Evolutionary conservation across 2,113 vertebrate species (phyloP).

Genomic region (Phalacrocorax aristotelis): DNA sequence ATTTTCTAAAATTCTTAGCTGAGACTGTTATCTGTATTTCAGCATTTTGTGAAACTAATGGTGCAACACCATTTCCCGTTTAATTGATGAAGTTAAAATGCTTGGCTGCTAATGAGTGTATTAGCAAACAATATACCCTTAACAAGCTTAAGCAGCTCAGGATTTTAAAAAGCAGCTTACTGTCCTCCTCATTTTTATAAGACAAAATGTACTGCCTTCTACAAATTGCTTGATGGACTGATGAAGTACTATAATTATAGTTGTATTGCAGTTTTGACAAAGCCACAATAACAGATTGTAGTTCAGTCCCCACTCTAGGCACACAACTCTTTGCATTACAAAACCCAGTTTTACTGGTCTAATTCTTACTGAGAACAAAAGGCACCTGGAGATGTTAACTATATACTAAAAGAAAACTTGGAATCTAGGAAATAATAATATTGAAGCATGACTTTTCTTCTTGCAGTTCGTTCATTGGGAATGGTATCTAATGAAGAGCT

Average conservation of each 20-base stretch:
- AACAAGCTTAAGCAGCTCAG: conserved; percentile 77
- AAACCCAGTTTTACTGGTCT: conserved; percentile 70
- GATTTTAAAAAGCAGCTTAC: conserved; percentile 76
- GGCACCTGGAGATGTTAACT: conserved; percentile 74
- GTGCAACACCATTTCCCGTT: conserved; percentile 67
- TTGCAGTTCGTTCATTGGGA: conserved; percentile 64
- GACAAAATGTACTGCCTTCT: conserved; percentile 71
- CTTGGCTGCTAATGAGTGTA: conserved; percentile 77
- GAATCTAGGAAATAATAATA: conserved; percentile 67
- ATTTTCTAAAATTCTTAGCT: conserved; percentile 37
- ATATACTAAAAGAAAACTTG: conserved; percentile 70
- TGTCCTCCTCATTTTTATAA: conserved; percentile 73
- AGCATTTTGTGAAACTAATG: conserved; percentile 68
- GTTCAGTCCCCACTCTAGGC: conserved; percentile 59
- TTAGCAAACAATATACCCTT: conserved; percentile 78
- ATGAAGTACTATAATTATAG: conserved; percentile 73
- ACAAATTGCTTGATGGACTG: conserved; percentile 71
- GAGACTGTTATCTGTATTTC: conserved; percentile 56
- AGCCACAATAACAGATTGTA: conserved; percentile 69
- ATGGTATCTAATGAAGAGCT: conserved; percentile 71
- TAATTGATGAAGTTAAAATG: conserved; percentile 80
- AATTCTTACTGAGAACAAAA: conserved; percentile 70
- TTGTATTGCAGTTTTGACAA: conserved; percentile 66
- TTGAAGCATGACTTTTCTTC: conserved; percentile 65
- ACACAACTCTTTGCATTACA: conserved; percentile 71